These are phyloP conservation scores for Electrophaes corylata DNA, from an alignment of 2,888 invertebrate species.

Conservation along the genomic window DNA sequence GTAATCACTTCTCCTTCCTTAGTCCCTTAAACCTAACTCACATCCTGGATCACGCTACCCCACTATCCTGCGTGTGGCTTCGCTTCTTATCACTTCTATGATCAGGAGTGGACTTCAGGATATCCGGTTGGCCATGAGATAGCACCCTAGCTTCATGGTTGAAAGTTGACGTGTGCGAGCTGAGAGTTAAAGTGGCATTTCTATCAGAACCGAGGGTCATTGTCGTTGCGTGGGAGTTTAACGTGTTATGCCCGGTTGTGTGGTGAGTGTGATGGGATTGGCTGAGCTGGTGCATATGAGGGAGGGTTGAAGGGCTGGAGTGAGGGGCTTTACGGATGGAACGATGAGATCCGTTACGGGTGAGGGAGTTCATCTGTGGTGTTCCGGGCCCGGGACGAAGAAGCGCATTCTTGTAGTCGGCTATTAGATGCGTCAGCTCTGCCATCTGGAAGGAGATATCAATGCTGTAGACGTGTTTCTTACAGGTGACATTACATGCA, in stretches of 20 bases:
- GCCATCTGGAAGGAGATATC: slow-evolving; percentile 85
- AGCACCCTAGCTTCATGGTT: slow-evolving; percentile 60
- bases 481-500: too few relatives aligned
- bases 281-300: slow-evolving; percentile 59
- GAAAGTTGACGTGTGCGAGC: slow-evolving; percentile 70
- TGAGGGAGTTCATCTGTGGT: slow-evolving; percentile 91
- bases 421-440: slow-evolving; percentile 95
- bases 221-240: slow-evolving; percentile 84
- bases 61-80: slow-evolving; percentile 68
- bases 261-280: slow-evolving; percentile 61
- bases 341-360: slow-evolving; percentile 88
- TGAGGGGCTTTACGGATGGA: slow-evolving; percentile 81
- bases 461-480: background rate
- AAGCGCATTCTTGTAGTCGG: slow-evolving; percentile 96
- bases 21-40: slow-evolving; percentile 33
- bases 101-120: slow-evolving; percentile 93
- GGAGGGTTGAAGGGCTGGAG: slow-evolving; percentile 74
- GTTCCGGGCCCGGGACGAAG: slow-evolving; percentile 91
- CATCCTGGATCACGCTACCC: slow-evolving; percentile 70
- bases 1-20: slow-evolving; percentile 27
- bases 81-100: slow-evolving; percentile 81
- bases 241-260: slow-evolving; percentile 82
- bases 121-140: slow-evolving; percentile 90
- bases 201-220: slow-evolving; percentile 73
- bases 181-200: slow-evolving; percentile 67